A percentile compares a stretch with the other conserved stretches of the same genome.
Conservation (phyloP, 2,888 invertebrate species). For the Cataglyphis rosenhaueri region DNA sequence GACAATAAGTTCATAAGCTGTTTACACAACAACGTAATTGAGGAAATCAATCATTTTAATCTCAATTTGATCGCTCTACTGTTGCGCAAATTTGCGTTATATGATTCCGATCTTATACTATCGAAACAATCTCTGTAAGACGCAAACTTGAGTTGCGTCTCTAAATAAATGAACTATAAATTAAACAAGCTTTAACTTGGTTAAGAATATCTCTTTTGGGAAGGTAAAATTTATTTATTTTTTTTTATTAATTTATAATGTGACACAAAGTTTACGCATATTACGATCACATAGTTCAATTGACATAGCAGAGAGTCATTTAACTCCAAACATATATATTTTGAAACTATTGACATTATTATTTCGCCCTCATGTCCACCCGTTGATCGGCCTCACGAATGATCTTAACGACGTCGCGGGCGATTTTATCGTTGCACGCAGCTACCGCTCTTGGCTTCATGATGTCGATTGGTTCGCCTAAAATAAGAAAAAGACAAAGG, state of each 20-base stretch:
- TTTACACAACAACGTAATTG: neutral
- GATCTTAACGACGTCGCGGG: conserved; percentile 85
- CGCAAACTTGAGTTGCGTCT: neutral
- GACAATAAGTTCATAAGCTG: neutral
- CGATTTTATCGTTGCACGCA: conserved; percentile 86
- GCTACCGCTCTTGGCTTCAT: conserved; percentile 88
- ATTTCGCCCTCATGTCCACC: conserved; percentile 65
- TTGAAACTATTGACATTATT: neutral
- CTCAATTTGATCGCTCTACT: neutral
- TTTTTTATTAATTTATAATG: neutral
- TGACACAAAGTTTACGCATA: neutral
- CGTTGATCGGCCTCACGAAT: conserved; percentile 86
- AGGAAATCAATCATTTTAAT: conserved; percentile 13
- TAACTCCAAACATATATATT: neutral
- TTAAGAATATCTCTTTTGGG: neutral
- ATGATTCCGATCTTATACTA: neutral
- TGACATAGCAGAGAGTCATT: neutral
- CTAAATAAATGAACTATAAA: neutral
- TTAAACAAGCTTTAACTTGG: neutral
- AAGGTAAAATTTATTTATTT: neutral
- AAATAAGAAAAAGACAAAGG: conserved; percentile 53
- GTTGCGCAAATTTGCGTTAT: neutral
- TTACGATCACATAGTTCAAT: neutral
- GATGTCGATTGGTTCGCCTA: conserved; percentile 86
- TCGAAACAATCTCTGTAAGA: neutral